Conservation (phyloP, 2,888 invertebrate species). For the Melieria crassipennis region DNA sequence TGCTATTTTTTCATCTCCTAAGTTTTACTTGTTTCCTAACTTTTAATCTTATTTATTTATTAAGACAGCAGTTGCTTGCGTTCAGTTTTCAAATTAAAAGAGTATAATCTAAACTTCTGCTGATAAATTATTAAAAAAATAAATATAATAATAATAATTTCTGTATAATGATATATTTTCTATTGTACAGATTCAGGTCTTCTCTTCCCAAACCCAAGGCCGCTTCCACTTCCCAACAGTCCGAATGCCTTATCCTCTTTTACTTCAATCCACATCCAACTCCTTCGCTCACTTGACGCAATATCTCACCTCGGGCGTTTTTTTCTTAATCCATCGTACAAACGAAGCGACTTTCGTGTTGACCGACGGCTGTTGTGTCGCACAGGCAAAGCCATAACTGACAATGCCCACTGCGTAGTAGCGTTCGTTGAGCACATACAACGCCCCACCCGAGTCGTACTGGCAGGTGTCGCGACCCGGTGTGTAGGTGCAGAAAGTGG, state of each 20-base stretch:
- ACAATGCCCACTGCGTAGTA: slow-evolving; percentile 69
- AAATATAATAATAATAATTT: too few relatives aligned
- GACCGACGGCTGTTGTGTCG: slow-evolving; percentile 66
- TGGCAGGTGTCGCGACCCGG: slow-evolving; percentile 69
- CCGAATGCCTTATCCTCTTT: background rate
- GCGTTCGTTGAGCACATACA: slow-evolving; percentile 66
- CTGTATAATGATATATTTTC: too few relatives aligned
- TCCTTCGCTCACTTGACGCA: slow-evolving; percentile 45
- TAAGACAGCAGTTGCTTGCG: too few relatives aligned
- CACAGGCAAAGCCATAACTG: slow-evolving; percentile 70
- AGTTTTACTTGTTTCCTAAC: too few relatives aligned
- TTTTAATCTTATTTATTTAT: too few relatives aligned
- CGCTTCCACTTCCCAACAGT: too few relatives aligned
- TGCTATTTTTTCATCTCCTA: too few relatives aligned
- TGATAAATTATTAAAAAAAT: too few relatives aligned
- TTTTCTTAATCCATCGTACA: slow-evolving; percentile 69
- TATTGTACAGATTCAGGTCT: too few relatives aligned
- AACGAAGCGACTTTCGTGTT: slow-evolving; percentile 70
- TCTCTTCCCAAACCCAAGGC: too few relatives aligned
- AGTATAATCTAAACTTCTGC: too few relatives aligned
- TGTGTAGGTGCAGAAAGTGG: slow-evolving; percentile 67
- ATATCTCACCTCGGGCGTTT: slow-evolving; percentile 60
- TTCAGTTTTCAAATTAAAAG: too few relatives aligned
- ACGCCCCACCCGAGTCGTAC: slow-evolving; percentile 70
- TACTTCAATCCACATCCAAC: slow-evolving; percentile 2